Percentiles rank a stretch among this genome's conserved stretches.
phyloP scores from a whole-genome alignment of 2,797 vertebrate genomes.

The Enteromius unitaeniatus region DNA sequence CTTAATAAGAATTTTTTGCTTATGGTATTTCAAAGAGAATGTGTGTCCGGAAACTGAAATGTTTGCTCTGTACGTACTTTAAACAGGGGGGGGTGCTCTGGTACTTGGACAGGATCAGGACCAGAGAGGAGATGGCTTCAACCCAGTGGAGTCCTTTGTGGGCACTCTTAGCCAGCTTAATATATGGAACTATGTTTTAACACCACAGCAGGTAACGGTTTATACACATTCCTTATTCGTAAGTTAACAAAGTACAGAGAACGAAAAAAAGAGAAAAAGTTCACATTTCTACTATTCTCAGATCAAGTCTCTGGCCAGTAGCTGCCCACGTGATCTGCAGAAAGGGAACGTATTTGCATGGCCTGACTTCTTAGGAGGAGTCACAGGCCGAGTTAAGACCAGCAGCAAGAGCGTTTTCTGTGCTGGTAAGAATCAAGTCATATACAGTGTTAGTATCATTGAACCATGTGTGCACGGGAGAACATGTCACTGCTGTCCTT shows the following conservation, averaged over 20 bases:
- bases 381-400: slow-evolving; percentile 92
- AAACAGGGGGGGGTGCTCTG: slow-evolving; percentile 89
- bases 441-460: neutral
- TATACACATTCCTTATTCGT: neutral
- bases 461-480: neutral
- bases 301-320: slow-evolving; percentile 91
- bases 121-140: slow-evolving; percentile 93
- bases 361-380: slow-evolving; percentile 92
- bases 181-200: slow-evolving; percentile 93
- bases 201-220: slow-evolving; percentile 87
- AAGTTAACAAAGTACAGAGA: neutral
- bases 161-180: slow-evolving; percentile 97
- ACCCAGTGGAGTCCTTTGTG: slow-evolving; percentile 96
- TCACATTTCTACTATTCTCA: slow-evolving; percentile 67
- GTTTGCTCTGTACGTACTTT: neutral
- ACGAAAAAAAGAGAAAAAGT: neutral
- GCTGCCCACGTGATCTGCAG: slow-evolving; percentile 86
- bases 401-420: slow-evolving; percentile 91
- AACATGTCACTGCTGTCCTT: neutral
- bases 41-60: neutral
- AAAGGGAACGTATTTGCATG: slow-evolving; percentile 94
- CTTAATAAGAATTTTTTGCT: neutral
- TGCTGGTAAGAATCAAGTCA: slow-evolving; percentile 79
- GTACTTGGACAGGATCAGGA: slow-evolving; percentile 98
- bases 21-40: neutral